These are phyloP conservation scores for Enteromius viviparus DNA, from an alignment of 2,797 vertebrate genomes.

Conservation along the genomic window DNA sequence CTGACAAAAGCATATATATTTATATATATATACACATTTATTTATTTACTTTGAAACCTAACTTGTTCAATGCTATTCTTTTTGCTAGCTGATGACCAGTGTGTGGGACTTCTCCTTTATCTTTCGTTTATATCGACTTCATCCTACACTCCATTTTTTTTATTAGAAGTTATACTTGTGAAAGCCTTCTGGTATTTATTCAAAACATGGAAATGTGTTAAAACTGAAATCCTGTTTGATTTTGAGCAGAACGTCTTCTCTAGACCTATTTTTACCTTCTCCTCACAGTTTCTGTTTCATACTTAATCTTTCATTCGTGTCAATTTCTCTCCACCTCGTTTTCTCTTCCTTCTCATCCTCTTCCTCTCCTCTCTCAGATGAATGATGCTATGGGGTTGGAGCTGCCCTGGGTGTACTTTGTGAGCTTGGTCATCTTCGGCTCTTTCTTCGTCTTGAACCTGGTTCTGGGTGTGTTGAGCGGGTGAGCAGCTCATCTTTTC, in stretches of 20 bases:
- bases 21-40: too few species aligned
- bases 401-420: slow-evolving; percentile 99
- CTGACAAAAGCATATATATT: neutral
- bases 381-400: slow-evolving; percentile 99
- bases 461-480: slow-evolving; percentile 99
- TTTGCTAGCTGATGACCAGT: neutral
- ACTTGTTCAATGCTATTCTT: neutral
- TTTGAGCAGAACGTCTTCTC: slow-evolving; percentile 9
- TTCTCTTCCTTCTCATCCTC: slow-evolving; percentile 33
- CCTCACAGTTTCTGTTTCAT: slow-evolving; percentile 19
- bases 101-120: slow-evolving; percentile 12
- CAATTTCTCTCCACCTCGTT: slow-evolving; percentile 13
- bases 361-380: slow-evolving; percentile 82
- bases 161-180: slow-evolving; percentile 17
- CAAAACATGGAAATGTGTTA: neutral
- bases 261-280: slow-evolving; percentile 3
- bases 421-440: slow-evolving; percentile 99
- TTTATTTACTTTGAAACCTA: neutral
- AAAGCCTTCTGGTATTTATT: slow-evolving; percentile 28
- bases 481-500: slow-evolving; percentile 90
- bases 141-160: neutral
- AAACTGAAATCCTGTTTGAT: neutral
- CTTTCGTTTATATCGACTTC: slow-evolving; percentile 12
- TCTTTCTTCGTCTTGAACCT: slow-evolving; percentile 99
- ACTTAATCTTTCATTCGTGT: neutral